Evolutionary conservation across 2,113 vertebrate genomes (phyloP), one percentile per base, ranked within the genome.

Genomic region (Entomyzon cyanotis): DNA sequence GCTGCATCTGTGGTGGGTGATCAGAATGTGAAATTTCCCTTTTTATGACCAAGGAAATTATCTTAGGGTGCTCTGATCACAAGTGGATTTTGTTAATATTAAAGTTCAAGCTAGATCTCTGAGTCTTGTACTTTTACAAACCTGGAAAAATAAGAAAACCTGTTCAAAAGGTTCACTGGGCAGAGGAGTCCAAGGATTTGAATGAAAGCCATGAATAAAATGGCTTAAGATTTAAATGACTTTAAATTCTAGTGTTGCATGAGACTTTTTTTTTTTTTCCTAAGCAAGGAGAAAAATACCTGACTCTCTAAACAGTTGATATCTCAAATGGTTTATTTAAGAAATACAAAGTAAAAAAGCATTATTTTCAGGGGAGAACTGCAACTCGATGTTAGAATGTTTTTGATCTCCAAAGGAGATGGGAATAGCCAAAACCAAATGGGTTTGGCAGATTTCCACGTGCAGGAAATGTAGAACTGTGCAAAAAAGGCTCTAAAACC

Each of bases 41-140:
- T n/a, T 87, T 87, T 62, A 15, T 27, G 55, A 41, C 37, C 17
- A 20, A 67, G 42, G 58, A 46, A 27, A 46, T 58, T 58, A 58
- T 58, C 5, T 75, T 47, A 5, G 0, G 1, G 20, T 70, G 27
- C 58, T 42, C 28, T 74, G 65, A 50, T 50, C 0, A 2, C 20
- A 46, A 44, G 35, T 53, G n/a, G 24, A 20, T 75, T 93, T 81
- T 37, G 20, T 41, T 65, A 3, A 2, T 78, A 8, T 69, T 80
- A 5, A 62, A 22, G 19, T 49, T 82, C 7, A 58, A 8, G 25
- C 25, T 53, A 10, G 41, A 27, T 64, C 39, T 65, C 27, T 2
- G 56, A 80, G 47, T 53, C 42, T 49, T 68, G 17, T 76, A 1
- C 44, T 83, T 42, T 65, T 24, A 41, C 15, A 83, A 59, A 56